A percentile compares a stretch with the other conserved stretches of the same genome.
phyloP scores from a whole-genome alignment of 2,888 invertebrate genomes.

The Epiblema foenella region DNA sequence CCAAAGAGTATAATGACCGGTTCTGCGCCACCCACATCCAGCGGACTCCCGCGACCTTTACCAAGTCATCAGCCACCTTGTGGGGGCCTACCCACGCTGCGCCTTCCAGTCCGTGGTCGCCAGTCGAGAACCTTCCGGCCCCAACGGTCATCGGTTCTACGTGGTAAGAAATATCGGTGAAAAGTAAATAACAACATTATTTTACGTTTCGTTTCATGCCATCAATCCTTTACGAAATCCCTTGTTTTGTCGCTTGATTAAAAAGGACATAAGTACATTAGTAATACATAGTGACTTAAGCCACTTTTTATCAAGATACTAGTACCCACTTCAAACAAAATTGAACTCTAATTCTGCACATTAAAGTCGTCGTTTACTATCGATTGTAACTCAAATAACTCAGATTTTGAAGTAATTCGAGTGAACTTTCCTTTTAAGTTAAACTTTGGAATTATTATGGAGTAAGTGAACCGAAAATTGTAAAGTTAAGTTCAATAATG shows the following conservation, averaged over 20 bases:
- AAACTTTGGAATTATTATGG: conserved; percentile 25
- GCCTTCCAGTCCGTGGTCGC: no score
- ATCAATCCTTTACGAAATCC: conserved; percentile 13
- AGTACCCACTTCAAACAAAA: neutral
- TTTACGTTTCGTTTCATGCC: conserved; percentile 18
- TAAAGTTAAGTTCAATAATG: neutral
- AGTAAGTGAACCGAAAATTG: conserved; percentile 13
- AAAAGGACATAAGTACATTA: neutral
- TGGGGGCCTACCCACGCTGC: no score
- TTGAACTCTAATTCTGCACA: neutral
- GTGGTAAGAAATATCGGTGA: no score
- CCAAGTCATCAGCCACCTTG: no score
- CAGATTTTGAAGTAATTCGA: conserved; percentile 27
- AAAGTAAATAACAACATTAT: conserved; percentile 15
- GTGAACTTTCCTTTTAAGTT: conserved; percentile 34
- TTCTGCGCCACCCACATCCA: no score
- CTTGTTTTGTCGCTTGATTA: neutral
- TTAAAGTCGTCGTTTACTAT: conserved; percentile 6
- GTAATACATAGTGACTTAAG: neutral
- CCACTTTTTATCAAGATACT: neutral
- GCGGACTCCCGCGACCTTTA: no score
- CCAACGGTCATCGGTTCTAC: no score
- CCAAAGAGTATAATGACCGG: no score
- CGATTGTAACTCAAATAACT: conserved; percentile 10
- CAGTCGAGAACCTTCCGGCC: no score